Evolutionary conservation across 2,797 vertebrate genomes (phyloP).

Genomic region (Melopsittacus undulatus): DNA sequence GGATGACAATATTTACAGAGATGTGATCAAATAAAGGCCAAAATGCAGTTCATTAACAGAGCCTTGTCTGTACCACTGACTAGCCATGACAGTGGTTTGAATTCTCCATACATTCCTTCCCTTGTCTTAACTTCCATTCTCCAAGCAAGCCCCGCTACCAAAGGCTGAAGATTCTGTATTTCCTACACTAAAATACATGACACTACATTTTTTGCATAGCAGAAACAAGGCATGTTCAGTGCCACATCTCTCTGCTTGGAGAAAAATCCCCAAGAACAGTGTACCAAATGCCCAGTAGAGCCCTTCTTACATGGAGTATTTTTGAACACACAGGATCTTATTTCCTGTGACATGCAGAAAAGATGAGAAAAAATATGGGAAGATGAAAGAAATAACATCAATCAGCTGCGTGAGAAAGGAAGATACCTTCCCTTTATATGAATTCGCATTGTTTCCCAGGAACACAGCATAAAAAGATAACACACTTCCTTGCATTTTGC

Average conservation of each 20-base stretch:
- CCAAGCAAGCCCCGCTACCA: conserved; percentile 29
- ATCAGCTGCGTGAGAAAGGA: conserved; percentile 67
- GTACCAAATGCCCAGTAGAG: conserved; percentile 64
- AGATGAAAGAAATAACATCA: conserved; percentile 70
- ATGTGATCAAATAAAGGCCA: conserved; percentile 46
- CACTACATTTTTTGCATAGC: conserved; percentile 16
- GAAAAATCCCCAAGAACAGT: conserved; percentile 59
- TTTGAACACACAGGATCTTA: conserved; percentile 61
- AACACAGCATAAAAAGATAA: conserved; percentile 71
- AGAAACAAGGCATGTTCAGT: conserved; percentile 31
- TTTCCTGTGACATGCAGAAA: conserved; percentile 63
- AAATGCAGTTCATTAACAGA: conserved; percentile 19
- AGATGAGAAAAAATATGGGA: conserved; percentile 59
- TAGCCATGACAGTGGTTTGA: background rate
- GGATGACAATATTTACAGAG: conserved; percentile 44
- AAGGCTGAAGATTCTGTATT: conserved; percentile 36
- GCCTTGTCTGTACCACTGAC: background rate
- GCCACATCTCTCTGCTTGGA: conserved; percentile 44
- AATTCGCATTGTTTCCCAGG: conserved; percentile 76
- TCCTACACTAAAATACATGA: background rate
- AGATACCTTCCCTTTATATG: conserved; percentile 70
- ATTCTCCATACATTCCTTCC: conserved; percentile 22
- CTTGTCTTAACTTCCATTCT: conserved; percentile 41
- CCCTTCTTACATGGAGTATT: conserved; percentile 43
- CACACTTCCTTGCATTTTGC: conserved; percentile 73